Percentiles rank a stretch among this genome's conserved stretches.
Conservation (phyloP, 2,113 vertebrate genomes). For the Entelurus aequoreus region DNA sequence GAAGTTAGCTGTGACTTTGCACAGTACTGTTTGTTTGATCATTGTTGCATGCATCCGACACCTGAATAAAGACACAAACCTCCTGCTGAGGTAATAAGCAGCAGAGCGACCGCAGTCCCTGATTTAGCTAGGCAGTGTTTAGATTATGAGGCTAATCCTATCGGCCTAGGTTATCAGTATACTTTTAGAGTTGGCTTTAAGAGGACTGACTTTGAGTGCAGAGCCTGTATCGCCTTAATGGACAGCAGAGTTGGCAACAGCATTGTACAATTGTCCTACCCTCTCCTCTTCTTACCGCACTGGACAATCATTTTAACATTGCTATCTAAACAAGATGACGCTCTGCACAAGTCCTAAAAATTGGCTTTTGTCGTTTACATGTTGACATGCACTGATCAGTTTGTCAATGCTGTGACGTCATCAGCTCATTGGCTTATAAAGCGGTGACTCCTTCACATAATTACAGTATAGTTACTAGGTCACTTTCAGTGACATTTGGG, state of each 20-base stretch:
- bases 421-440: slow-evolving; percentile 48
- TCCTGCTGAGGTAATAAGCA: slow-evolving; percentile 19
- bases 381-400: slow-evolving; percentile 24
- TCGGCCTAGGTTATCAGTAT: slow-evolving; percentile 38
- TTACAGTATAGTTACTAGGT: slow-evolving; percentile 11
- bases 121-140: slow-evolving; percentile 45
- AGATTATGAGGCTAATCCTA: slow-evolving; percentile 54
- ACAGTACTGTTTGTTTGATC: not conserved
- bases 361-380: slow-evolving; percentile 20
- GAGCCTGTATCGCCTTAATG: slow-evolving; percentile 32
- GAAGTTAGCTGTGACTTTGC: no score
- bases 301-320: not conserved
- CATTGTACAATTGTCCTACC: not conserved
- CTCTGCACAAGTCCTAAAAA: slow-evolving; percentile 13
- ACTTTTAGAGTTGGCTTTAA: slow-evolving; percentile 33
- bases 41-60: not conserved
- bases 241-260: slow-evolving; percentile 15
- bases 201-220: slow-evolving; percentile 16
- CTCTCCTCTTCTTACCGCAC: not conserved
- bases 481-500: not conserved
- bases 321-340: not conserved
- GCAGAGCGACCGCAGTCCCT: slow-evolving; percentile 14
- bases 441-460: slow-evolving; percentile 29
- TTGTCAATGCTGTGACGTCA: slow-evolving; percentile 39
- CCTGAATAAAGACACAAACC: slow-evolving; percentile 15